Conservation (phyloP, 2,888 invertebrate genomes). For the Epinotia nisella region DNA sequence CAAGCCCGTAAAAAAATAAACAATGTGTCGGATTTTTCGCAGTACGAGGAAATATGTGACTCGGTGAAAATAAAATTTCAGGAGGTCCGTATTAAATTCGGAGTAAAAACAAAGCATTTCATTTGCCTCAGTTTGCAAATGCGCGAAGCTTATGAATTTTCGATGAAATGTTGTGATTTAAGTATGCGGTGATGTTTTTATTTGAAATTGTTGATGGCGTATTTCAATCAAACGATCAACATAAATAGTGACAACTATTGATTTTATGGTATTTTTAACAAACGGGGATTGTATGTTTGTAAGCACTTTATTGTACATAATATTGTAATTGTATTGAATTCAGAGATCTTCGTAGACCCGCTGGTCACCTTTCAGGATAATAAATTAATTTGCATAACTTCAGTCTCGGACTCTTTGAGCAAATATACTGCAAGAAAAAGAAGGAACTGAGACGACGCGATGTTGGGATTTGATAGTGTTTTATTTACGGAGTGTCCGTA, state of each 20-base stretch:
- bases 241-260: neutral
- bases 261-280: neutral
- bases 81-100: neutral
- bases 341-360: neutral
- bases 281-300: no score
- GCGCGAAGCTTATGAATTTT: neutral
- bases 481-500: constrained; percentile 16
- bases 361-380: no score
- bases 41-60: neutral
- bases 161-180: constrained; percentile 1
- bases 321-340: no score
- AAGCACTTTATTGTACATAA: no score
- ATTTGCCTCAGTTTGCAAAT: neutral
- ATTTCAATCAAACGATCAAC: neutral
- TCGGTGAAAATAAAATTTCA: neutral
- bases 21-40: constrained; percentile 5
- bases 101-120: constrained; percentile 2
- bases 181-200: neutral
- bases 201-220: neutral
- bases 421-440: neutral
- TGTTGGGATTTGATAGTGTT: constrained; percentile 2
- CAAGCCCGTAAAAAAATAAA: constrained; percentile 20
- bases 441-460: neutral
- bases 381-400: no score
- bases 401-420: neutral